Percentiles rank a stretch among this genome's conserved stretches.
Evolutionary conservation across 1,140 invertebrate species (phyloP).

Genomic region (Charaxes varanes): DNA sequence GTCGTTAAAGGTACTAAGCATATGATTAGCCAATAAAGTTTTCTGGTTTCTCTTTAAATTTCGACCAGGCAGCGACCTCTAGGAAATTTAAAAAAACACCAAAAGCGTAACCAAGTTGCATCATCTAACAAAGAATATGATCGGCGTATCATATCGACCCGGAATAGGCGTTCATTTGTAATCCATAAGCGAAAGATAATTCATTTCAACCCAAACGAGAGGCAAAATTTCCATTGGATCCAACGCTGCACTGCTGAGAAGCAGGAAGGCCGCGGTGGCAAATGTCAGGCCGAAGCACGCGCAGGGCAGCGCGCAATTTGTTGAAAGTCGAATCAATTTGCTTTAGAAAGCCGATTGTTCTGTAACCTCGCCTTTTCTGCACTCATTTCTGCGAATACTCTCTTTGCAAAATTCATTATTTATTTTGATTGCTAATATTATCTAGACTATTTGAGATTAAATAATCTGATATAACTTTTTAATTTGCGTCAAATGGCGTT

Average conservation of each 20-base stretch:
- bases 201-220: slow-evolving; percentile 1
- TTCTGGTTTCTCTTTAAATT: no score
- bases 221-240: slow-evolving; percentile 6
- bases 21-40: no score
- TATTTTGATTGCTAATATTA: slow-evolving; percentile 7
- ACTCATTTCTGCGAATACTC: slow-evolving; percentile 13
- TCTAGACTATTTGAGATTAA: neutral
- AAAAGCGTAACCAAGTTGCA: no score
- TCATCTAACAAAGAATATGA: no score
- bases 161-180: no score
- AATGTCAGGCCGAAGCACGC: slow-evolving; percentile 26
- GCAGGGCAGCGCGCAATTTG: slow-evolving; percentile 43
- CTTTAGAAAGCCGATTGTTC: slow-evolving; percentile 61
- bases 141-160: no score
- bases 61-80: no score
- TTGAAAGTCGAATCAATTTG: slow-evolving; percentile 67
- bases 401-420: slow-evolving; percentile 8
- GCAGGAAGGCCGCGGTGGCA: slow-evolving; percentile 14
- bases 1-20: no score
- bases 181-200: no score
- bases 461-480: neutral
- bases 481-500: no score
- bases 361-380: slow-evolving; percentile 16
- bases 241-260: neutral
- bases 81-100: no score